Conservation (phyloP, 2,113 vertebrate species). For the Anolis sagrei region DNA sequence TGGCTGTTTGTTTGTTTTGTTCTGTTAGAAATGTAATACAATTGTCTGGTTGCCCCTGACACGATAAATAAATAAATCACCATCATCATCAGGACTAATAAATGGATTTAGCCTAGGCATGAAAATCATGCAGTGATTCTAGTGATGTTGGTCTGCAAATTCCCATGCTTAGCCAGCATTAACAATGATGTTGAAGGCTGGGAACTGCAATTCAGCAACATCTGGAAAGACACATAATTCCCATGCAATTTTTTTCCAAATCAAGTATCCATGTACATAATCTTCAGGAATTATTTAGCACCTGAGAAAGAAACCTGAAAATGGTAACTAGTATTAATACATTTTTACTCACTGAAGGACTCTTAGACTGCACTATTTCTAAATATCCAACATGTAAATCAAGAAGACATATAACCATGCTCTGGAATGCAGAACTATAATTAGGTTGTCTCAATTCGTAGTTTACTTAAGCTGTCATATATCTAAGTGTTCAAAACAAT, state of each 20-base stretch:
- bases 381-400: slow-evolving; percentile 37
- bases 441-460: slow-evolving; percentile 62
- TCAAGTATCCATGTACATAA: not conserved
- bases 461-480: slow-evolving; percentile 56
- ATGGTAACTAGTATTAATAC: not conserved
- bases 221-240: too few species aligned
- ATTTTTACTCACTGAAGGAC: not conserved
- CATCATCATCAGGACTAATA: too few species aligned
- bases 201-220: too few species aligned
- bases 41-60: too few species aligned
- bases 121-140: too few species aligned
- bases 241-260: not conserved
- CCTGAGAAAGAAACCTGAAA: not conserved
- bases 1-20: too few species aligned
- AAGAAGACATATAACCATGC: slow-evolving; percentile 29
- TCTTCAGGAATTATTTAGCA: not conserved
- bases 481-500: slow-evolving; percentile 56
- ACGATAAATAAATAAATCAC: too few species aligned
- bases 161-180: too few species aligned
- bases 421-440: slow-evolving; percentile 56
- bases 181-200: too few species aligned
- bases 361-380: slow-evolving; percentile 18
- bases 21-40: too few species aligned
- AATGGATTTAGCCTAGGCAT: too few species aligned
- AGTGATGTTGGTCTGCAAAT: too few species aligned